These are phyloP conservation scores for Aphrophora alni DNA, from an alignment of 2,888 invertebrate genomes.

Conservation along the genomic window DNA sequence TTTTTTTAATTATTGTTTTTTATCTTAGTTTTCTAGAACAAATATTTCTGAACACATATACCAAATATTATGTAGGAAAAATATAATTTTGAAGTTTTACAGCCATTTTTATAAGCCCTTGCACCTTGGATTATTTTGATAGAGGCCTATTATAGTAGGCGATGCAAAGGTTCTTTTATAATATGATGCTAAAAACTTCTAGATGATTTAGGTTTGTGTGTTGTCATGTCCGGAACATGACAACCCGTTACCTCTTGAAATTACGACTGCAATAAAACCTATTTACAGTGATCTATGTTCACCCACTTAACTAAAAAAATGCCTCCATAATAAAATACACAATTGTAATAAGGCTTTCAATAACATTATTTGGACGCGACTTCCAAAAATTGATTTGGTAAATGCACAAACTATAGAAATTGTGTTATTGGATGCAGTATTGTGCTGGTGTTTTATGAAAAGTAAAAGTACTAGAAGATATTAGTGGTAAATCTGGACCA, in stretches of 20 bases:
- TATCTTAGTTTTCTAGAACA: no score
- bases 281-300: conserved; percentile 20
- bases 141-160: no score
- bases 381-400: conserved; percentile 21
- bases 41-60: no score
- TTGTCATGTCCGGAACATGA: conserved; percentile 22
- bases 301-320: conserved; percentile 16
- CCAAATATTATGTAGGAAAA: no score
- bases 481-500: conserved; percentile 18
- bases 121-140: no score
- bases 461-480: not conserved
- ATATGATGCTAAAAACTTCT: no score
- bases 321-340: conserved; percentile 19
- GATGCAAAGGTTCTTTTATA: no score
- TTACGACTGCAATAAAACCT: conserved; percentile 21
- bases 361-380: conserved; percentile 21
- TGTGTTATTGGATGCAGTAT: conserved; percentile 13
- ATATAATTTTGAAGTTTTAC: no score
- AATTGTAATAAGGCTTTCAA: conserved; percentile 27
- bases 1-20: no score
- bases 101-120: no score
- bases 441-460: conserved; percentile 21
- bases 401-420: conserved; percentile 16
- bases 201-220: no score
- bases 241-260: not conserved